These are phyloP conservation scores for Morpho helenor DNA, from an alignment of 2,888 invertebrate species.

Conservation along the genomic window DNA sequence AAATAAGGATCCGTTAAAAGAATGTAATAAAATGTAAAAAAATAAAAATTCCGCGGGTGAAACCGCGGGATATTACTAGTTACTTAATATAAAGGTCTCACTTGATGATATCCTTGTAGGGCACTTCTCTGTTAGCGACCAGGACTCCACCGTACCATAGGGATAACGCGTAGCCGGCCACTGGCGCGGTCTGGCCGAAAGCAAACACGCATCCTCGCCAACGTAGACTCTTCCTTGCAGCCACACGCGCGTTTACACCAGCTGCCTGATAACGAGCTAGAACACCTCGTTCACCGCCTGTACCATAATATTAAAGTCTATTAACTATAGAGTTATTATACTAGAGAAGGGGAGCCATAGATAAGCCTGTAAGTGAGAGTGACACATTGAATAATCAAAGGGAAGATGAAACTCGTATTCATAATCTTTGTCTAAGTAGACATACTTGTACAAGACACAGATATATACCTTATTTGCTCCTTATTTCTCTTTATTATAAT, in stretches of 20 bases:
- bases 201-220: slow-evolving; percentile 85
- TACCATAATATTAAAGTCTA: not conserved
- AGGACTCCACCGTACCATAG: slow-evolving; percentile 86
- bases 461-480: too few species aligned
- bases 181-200: slow-evolving; percentile 84
- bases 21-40: too few species aligned
- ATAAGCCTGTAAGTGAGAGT: too few species aligned
- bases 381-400: too few species aligned
- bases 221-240: slow-evolving; percentile 76
- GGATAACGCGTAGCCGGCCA: slow-evolving; percentile 84
- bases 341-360: not conserved
- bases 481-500: too few species aligned
- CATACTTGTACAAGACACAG: too few species aligned
- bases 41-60: too few species aligned
- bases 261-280: slow-evolving; percentile 78
- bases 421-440: too few species aligned
- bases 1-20: too few species aligned
- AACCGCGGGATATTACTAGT: too few species aligned
- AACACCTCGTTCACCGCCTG: slow-evolving; percentile 81
- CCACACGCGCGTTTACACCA: slow-evolving; percentile 62
- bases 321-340: too few species aligned
- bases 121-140: slow-evolving; percentile 79
- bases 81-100: slow-evolving; percentile 41
- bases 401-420: too few species aligned
- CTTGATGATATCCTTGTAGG: slow-evolving; percentile 85